Conservation (phyloP, 2,888 invertebrate species). For the Caenorhabditis japonica region DNA sequence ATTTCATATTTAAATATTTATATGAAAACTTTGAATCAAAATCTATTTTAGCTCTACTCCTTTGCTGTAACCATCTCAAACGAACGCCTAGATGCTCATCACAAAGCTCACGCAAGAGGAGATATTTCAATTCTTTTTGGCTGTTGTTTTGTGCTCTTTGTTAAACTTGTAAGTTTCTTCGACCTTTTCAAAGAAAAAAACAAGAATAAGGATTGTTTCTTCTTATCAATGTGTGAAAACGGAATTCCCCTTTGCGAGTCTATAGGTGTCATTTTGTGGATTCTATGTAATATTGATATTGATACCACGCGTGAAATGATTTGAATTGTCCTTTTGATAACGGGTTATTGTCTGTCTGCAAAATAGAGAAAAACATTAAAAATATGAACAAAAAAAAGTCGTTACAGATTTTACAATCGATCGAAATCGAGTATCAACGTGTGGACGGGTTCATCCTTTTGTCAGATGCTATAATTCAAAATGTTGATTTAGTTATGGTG, state of each 20-base stretch:
- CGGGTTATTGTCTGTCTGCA: too few relatives aligned
- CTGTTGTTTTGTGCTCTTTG: constrained; percentile 68
- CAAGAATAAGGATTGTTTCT: too few relatives aligned
- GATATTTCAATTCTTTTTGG: constrained; percentile 75
- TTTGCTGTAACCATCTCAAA: constrained; percentile 62
- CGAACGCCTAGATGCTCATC: constrained; percentile 74
- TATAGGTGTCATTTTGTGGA: constrained; percentile 44
- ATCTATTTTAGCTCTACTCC: constrained; percentile 61
- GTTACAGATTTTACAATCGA: constrained; percentile 61
- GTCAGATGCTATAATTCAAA: constrained; percentile 60
- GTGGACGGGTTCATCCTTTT: constrained; percentile 61
- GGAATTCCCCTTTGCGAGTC: constrained; percentile 2
- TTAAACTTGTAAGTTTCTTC: constrained; percentile 67
- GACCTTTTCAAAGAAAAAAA: constrained; percentile 1
- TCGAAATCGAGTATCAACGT: constrained; percentile 65
- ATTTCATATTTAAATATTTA: too few relatives aligned
- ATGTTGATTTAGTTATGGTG: constrained; percentile 56
- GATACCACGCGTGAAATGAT: too few relatives aligned
- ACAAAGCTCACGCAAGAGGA: constrained; percentile 75
- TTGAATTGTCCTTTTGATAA: too few relatives aligned
- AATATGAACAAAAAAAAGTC: too few relatives aligned
- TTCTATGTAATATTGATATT: too few relatives aligned
- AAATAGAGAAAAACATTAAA: too few relatives aligned
- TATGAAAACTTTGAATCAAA: background rate
- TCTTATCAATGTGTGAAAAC: too few relatives aligned